Conservation (phyloP, 2,113 vertebrate genomes). For the Paedocypris sp. region DNA sequence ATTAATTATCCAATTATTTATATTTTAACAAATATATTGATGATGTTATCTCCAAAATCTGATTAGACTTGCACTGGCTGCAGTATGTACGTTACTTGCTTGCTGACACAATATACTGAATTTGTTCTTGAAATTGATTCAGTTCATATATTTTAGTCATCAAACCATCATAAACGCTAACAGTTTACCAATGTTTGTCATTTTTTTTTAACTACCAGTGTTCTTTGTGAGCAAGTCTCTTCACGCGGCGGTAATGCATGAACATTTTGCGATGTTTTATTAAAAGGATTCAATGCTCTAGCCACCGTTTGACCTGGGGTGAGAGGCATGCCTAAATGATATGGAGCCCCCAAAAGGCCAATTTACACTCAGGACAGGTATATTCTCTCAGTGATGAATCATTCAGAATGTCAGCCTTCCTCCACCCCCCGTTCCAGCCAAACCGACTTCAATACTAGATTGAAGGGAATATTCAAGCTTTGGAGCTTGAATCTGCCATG, state of each 20-base stretch:
- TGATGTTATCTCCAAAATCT: no score
- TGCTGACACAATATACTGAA: no score
- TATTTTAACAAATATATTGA: no score
- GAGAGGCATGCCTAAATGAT: conserved; percentile 27
- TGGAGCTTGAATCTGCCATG: no score
- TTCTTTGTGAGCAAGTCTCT: neutral
- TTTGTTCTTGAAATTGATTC: no score
- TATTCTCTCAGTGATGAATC: conserved; percentile 36
- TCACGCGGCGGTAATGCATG: conserved; percentile 24
- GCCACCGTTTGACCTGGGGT: conserved; percentile 29
- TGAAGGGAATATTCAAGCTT: neutral
- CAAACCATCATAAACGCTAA: conserved; percentile 2
- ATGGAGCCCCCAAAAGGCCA: conserved; percentile 32
- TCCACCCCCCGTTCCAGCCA: neutral
- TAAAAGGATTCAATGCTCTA: conserved; percentile 30
- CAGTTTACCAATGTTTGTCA: conserved; percentile 20
- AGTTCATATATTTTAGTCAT: no score
- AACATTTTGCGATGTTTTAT: conserved; percentile 36
- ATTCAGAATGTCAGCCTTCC: conserved; percentile 34
- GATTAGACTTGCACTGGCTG: no score
- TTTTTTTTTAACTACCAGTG: conserved; percentile 3
- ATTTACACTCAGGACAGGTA: conserved; percentile 37
- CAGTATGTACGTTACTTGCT: no score
- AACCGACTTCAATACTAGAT: conserved; percentile 13
- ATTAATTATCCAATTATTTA: no score